Percentiles rank a stretch among this genome's conserved stretches.
Conservation (phyloP, 2,888 invertebrate genomes). For the Athetis lepigone region DNA sequence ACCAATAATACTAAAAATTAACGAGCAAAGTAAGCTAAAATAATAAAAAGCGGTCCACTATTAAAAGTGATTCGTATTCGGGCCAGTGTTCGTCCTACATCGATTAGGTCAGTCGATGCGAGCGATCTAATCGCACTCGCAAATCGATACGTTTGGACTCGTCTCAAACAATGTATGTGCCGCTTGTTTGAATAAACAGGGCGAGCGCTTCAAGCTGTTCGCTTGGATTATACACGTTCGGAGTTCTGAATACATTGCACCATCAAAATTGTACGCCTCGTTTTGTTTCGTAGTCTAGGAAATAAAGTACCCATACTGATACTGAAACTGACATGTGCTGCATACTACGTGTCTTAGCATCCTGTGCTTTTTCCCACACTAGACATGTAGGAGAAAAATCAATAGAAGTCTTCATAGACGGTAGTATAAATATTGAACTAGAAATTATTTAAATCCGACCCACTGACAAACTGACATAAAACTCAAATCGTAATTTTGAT, state of each 20-base stretch:
- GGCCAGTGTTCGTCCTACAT: conserved; percentile 40
- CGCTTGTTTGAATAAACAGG: conserved; percentile 47
- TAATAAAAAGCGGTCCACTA: conserved; percentile 36
- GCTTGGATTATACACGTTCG: conserved; percentile 17
- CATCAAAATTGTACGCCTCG: conserved; percentile 26
- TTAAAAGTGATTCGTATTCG: conserved; percentile 56
- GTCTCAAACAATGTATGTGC: conserved; percentile 55
- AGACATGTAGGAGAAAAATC: too few species aligned
- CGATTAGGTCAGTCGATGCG: conserved; percentile 57
- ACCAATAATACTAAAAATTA: conserved; percentile 30
- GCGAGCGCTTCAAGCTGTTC: conserved; percentile 28
- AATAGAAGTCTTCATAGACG: too few species aligned
- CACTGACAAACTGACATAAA: neutral
- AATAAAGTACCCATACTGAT: neutral
- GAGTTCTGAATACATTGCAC: conserved; percentile 26
- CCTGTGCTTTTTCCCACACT: too few species aligned
- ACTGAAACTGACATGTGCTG: conserved; percentile 3
- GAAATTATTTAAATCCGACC: neutral
- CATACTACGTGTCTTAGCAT: neutral
- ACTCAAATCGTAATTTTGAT: neutral
- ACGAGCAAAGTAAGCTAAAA: conserved; percentile 52
- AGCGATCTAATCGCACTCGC: conserved; percentile 56
- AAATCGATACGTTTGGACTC: conserved; percentile 54
- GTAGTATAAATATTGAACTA: neutral
- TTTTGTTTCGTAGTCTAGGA: conserved; percentile 16